Evolutionary conservation across 1,140 invertebrate species (phyloP).

Genomic region (Drosophila sproati): DNA sequence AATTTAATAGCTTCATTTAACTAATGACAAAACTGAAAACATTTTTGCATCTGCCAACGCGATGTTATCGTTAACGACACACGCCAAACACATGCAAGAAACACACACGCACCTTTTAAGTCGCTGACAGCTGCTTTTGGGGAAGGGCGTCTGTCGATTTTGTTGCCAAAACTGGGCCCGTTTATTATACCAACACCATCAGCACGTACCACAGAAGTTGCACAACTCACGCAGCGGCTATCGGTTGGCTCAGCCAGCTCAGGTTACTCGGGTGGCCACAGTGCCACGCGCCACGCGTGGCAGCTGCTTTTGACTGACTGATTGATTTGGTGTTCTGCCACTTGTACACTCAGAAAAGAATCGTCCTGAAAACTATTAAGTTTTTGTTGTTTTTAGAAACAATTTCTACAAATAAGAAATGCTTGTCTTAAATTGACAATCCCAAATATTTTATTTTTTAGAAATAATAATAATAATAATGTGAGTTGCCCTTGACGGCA

Average conservation of each 20-base stretch:
- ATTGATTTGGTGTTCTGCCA: conserved; percentile 3
- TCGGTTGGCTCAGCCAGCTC: conserved; percentile 34
- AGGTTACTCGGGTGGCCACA: conserved; percentile 55
- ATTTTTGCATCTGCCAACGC: conserved; percentile 43
- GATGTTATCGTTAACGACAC: conserved; percentile 6
- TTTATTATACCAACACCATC: conserved; percentile 74
- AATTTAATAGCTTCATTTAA: conserved; percentile 31
- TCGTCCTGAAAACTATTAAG: too few species aligned
- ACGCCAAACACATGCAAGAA: conserved; percentile 16
- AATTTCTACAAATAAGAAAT: too few species aligned
- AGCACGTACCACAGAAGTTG: conserved; percentile 68
- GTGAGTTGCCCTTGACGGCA: too few species aligned
- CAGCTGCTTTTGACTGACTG: conserved; percentile 66
- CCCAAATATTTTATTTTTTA: too few species aligned
- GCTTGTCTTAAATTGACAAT: too few species aligned
- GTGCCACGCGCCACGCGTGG: conserved; percentile 40
- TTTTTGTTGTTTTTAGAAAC: too few species aligned
- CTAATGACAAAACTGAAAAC: conserved; percentile 32
- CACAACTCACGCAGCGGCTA: conserved; percentile 43
- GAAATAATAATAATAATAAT: too few species aligned
- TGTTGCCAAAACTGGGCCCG: conserved; percentile 55
- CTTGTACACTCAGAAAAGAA: too few species aligned
- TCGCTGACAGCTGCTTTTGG: conserved; percentile 65
- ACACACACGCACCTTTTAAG: conserved; percentile 2
- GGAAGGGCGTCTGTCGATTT: conserved; percentile 26